Percentiles rank a stretch among this genome's conserved stretches.
phyloP scores from a whole-genome alignment of 2,797 vertebrate species.

The Rhynchotus rufescens region DNA sequence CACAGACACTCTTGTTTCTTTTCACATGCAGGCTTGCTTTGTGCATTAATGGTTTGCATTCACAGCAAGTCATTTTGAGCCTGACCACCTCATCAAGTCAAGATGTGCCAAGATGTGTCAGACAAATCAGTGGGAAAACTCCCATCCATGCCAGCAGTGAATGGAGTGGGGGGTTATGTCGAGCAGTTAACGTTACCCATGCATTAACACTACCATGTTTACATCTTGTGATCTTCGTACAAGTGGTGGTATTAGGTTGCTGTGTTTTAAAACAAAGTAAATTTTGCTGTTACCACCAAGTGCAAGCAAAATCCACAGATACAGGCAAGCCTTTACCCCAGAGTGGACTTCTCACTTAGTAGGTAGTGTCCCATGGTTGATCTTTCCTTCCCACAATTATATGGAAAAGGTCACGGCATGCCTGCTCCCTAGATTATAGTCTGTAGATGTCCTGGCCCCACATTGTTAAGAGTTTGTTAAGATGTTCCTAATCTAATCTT shows the following conservation, averaged over 20 bases:
- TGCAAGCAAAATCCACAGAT: background rate
- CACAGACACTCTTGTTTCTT: background rate
- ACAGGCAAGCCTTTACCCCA: background rate
- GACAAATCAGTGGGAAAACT: background rate
- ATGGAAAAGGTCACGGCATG: background rate
- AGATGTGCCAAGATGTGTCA: fast-evolving
- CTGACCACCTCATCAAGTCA: background rate
- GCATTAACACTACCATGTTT: too few relatives aligned
- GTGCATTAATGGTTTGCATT: background rate
- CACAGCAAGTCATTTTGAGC: background rate
- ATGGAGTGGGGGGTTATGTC: background rate
- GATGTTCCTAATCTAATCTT: background rate
- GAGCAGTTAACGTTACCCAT: background rate
- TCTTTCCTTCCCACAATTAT: fast-evolving
- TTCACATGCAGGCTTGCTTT: background rate
- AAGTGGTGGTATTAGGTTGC: background rate
- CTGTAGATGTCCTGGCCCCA: fast-evolving
- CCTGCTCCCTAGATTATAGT: fast-evolving
- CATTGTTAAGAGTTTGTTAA: background rate
- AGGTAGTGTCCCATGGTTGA: background rate
- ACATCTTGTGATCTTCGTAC: background rate
- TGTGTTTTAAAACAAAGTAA: background rate
- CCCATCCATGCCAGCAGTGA: background rate
- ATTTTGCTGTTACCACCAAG: background rate
- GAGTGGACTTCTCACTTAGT: background rate